Base-by-base conservation (phyloP, 2,797 vertebrate genomes). In the Anableps anableps region DNA sequence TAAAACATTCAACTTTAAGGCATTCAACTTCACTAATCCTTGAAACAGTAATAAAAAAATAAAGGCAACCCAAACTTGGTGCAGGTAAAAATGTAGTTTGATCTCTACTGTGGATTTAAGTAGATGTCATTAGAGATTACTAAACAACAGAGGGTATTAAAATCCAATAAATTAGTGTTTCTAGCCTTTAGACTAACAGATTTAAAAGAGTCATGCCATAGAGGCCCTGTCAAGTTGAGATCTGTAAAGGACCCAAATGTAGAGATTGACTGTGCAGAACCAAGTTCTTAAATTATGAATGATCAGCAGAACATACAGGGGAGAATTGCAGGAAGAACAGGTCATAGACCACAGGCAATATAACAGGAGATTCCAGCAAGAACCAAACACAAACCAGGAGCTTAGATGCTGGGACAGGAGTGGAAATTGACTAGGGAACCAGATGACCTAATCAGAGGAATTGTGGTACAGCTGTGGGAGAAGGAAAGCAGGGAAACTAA, bases 81-180 rank as follows among this genome's bases (percentile, higher is more conserved):
- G 41, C 29, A n/a, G 34, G 23, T 70, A 11, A n/a, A 41, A 45
- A 7, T 5, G 3, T 26, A 16, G 64, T 68, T 41, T 41, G 36
- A 68, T 5, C 64, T 41, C 38, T 8, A 58, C 36, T 53, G n/a
- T 21, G 31, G 2, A 64, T 50, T 47, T 76, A 51, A 79, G 77
- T 73, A 13, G 9, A 16, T 31, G 31, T 75, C 55, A n/a, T 58
- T 64, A 75, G 51, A 6, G 38, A 68, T 29, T 50, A 8, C 76
- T 70, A 76, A 77, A 58, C 58, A 71, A 60, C 31, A n/a, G n/a
- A n/a, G n/a, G n/a, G 41, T 74, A 72, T 83, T 75, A 70, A n/a
- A 72, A 72, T 77, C 68, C 82, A 84, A 85, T 73, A 88, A 85
- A 90, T 82, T 53, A n/a, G 53, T 16, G 16, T 70, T 73, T 85